These are phyloP conservation scores for Choreutis nemorana DNA, from an alignment of 2,888 invertebrate genomes.

Conservation along the genomic window DNA sequence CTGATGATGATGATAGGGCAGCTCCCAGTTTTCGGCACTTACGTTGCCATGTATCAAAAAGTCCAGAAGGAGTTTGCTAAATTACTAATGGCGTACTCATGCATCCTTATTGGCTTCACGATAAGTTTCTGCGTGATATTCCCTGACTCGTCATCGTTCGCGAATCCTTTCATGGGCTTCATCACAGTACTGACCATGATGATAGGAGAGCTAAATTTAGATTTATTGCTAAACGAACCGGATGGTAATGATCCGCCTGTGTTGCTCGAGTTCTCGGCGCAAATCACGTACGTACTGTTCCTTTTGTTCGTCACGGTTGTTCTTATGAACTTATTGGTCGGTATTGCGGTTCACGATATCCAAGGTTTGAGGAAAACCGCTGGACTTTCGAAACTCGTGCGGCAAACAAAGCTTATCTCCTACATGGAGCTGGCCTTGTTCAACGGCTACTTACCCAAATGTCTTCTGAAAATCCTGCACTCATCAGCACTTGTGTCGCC, in stretches of 20 bases:
- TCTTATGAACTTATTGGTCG: slow-evolving; percentile 84
- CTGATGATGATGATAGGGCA: slow-evolving; percentile 92
- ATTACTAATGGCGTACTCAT: slow-evolving; percentile 84
- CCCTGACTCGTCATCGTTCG: slow-evolving; percentile 81
- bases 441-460: slow-evolving; percentile 79
- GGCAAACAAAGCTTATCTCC: slow-evolving; percentile 87
- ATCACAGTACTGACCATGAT: slow-evolving; percentile 89
- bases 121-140: slow-evolving; percentile 90
- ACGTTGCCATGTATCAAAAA: slow-evolving; percentile 90
- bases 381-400: slow-evolving; percentile 81
- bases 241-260: slow-evolving; percentile 80
- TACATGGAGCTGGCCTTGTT: slow-evolving; percentile 85
- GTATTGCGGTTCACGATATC: slow-evolving; percentile 88
- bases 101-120: slow-evolving; percentile 84
- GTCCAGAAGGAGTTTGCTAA: slow-evolving; percentile 89
- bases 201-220: slow-evolving; percentile 85
- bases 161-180: slow-evolving; percentile 84
- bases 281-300: slow-evolving; percentile 82
- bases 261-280: slow-evolving; percentile 80
- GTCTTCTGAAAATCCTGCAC: slow-evolving; percentile 75
- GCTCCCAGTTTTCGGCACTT: slow-evolving; percentile 86
- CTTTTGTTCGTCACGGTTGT: slow-evolving; percentile 85
- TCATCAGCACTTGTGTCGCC: slow-evolving; percentile 83
- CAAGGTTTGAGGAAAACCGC: slow-evolving; percentile 87
- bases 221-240: slow-evolving; percentile 77